These are phyloP conservation scores for Colossoma macropomum DNA, from an alignment of 2,113 vertebrate genomes.

Conservation along the genomic window DNA sequence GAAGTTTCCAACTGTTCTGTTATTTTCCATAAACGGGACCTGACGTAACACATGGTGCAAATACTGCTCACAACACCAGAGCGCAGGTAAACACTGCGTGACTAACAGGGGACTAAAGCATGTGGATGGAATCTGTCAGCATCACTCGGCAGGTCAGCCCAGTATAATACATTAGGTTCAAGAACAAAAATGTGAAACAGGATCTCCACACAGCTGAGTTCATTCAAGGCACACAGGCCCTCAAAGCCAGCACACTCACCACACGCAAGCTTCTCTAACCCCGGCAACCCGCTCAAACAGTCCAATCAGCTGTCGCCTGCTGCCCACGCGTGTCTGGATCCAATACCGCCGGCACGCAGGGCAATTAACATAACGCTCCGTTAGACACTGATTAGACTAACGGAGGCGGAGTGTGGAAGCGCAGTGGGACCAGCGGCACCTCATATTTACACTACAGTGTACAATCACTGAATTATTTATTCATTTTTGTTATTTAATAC, in stretches of 20 bases:
- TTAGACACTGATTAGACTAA: slow-evolving; percentile 27
- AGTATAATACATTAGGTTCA: neutral
- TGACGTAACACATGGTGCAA: neutral
- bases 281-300: neutral
- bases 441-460: too few species aligned
- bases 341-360: neutral
- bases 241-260: neutral
- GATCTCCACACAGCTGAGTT: slow-evolving; percentile 14
- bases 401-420: neutral
- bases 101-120: neutral
- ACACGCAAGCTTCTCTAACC: slow-evolving; percentile 1
- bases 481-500: too few species aligned
- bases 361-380: slow-evolving; percentile 11
- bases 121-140: neutral
- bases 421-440: too few species aligned
- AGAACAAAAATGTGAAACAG: neutral
- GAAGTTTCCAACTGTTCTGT: neutral
- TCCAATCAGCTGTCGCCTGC: neutral
- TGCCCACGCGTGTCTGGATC: neutral
- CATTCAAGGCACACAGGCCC: neutral
- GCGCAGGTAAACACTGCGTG: neutral
- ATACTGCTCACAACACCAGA: neutral
- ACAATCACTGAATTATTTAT: too few species aligned
- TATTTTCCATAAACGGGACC: neutral
- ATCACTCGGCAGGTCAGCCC: neutral